Evolutionary conservation across 2,797 vertebrate species (phyloP).

Genomic region (Dallia pectoralis): DNA sequence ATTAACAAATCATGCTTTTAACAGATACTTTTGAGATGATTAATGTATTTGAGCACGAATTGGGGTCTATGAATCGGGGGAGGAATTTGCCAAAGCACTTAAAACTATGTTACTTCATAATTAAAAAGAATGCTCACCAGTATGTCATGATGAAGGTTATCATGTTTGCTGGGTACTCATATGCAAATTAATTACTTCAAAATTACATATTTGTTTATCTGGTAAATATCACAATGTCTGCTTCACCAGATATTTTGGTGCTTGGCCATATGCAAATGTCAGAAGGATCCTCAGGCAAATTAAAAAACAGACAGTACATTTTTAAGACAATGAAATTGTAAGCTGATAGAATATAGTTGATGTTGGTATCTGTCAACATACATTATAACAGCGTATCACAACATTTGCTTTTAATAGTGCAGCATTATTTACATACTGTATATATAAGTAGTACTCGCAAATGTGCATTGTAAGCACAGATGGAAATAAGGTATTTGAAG

Average conservation of each 20-base stretch:
- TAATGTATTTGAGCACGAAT: neutral
- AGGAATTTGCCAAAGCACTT: too few relatives aligned
- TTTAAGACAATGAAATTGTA: neutral
- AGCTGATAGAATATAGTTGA: neutral
- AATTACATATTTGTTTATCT: neutral
- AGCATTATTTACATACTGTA: neutral
- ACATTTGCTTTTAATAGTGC: neutral
- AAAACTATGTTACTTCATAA: too few relatives aligned
- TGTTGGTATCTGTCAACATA: neutral
- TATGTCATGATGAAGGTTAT: too few relatives aligned
- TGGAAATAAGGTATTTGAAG: neutral
- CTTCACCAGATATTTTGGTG: neutral
- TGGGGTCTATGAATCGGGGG: too few relatives aligned
- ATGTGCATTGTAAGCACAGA: neutral
- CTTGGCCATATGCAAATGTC: neutral
- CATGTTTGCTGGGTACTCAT: neutral
- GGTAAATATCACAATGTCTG: neutral
- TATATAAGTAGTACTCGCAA: neutral
- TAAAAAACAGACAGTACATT: neutral
- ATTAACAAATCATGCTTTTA: neutral
- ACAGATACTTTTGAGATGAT: neutral
- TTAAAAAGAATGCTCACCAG: neutral
- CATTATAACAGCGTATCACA: neutral
- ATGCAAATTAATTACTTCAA: neutral
- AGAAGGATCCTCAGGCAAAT: neutral